Base-by-base conservation (phyloP, 2,113 vertebrate species). In the Oreochromis tanganicae region DNA sequence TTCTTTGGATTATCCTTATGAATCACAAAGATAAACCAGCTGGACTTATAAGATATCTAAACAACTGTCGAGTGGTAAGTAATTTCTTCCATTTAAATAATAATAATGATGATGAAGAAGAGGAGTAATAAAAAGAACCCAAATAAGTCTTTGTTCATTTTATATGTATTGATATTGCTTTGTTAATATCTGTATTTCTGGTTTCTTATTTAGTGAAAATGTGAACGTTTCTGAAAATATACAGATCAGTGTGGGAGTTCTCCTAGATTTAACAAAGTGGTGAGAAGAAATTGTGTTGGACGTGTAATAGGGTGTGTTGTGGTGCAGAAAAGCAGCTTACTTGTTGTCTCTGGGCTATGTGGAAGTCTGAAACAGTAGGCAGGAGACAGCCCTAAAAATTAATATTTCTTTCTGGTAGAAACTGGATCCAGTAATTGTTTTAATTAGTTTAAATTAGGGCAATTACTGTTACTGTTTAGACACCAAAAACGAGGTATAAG, bases 51-150 rank as follows among this genome's bases (percentile, higher is more conserved):
- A 0, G 56, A 84, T 10, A 82, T 4, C 19, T 52, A 14, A 78
- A 36, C 43, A 78, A 54, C 32, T 55, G 52, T 87, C 34, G 13
- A 41, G 14, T 41, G 91, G 94, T 94, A 84, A 94, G 90, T 3
- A 4, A 4, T 29, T 41, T 36, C 1, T 80, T 73, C 0, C 14
- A n/a, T 43, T 84, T 78, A 29, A 78, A 50, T 50, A 50, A 75
- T 75, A 29, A 46, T 46, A 2, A 73, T 50, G 27, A 73, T 50
- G 27, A 75, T 50, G 24, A 75, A 11, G 17, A 50, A 2, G 24
- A 29, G 24, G 24, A 75, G 41, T 7, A 19, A 29, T 10, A 29
- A 27, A 46, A 75, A 29, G 9, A 75, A 54, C 52, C 7, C 19
- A 10, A n/a, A 32, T 75, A 36, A 1, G 0, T 19, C 0, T 52